Conservation (phyloP, 2,888 invertebrate species). For the Muscina levida region DNA sequence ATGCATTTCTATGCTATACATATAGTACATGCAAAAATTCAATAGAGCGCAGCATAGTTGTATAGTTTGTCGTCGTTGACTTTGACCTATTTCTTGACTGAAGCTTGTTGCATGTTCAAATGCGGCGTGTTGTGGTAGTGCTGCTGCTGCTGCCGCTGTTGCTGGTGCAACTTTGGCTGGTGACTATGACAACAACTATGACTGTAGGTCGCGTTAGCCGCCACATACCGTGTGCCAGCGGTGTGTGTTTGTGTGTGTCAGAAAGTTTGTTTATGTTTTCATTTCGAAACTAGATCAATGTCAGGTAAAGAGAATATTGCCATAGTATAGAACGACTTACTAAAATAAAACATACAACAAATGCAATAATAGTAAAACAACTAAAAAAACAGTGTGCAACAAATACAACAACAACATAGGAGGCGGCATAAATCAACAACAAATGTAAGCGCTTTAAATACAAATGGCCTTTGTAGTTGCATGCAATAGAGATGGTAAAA, state of each 20-base stretch:
- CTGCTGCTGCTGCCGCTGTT: too few species aligned
- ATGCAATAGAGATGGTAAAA: too few species aligned
- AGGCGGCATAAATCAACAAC: not conserved
- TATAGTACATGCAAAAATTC: not conserved
- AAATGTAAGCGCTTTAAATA: not conserved
- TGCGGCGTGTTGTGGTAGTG: conserved; percentile 3
- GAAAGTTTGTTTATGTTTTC: conserved; percentile 10
- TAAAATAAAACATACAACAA: conserved; percentile 21
- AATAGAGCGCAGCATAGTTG: too few species aligned
- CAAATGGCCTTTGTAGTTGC: too few species aligned
- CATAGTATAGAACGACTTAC: conserved; percentile 26
- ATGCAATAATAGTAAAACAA: conserved; percentile 11
- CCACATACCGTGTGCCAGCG: conserved; percentile 21
- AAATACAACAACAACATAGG: conserved; percentile 17
- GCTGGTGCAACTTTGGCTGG: conserved; percentile 41
- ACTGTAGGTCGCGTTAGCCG: not conserved
- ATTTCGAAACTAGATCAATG: conserved; percentile 58
- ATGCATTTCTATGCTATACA: conserved; percentile 7
- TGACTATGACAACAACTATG: not conserved
- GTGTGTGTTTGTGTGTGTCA: conserved; percentile 39
- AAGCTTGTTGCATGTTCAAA: conserved; percentile 59
- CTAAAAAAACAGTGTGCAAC: not conserved
- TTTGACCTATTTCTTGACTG: conserved; percentile 74
- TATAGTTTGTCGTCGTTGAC: conserved; percentile 68
- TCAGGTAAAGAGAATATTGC: conserved; percentile 60